Percentiles rank a stretch among this genome's conserved stretches.
These are phyloP conservation scores for Pteria penguin DNA, from an alignment of 2,888 invertebrate genomes.

Conservation along the genomic window DNA sequence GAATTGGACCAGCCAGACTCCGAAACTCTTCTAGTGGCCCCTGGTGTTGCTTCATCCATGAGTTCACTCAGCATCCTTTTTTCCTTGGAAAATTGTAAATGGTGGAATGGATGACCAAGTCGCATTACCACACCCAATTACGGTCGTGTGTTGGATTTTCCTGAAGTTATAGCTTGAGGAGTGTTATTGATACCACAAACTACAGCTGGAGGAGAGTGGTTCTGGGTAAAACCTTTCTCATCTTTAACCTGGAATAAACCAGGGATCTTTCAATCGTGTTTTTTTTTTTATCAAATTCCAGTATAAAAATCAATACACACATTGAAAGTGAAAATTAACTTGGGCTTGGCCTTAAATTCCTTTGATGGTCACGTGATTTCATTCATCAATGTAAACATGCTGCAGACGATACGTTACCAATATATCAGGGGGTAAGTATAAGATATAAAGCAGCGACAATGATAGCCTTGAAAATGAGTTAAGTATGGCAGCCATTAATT, in stretches of 20 bases:
- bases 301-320: neutral
- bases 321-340: neutral
- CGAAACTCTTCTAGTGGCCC: conserved; percentile 32
- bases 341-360: neutral
- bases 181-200: conserved; percentile 20
- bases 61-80: conserved; percentile 25
- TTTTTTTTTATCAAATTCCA: too few relatives aligned
- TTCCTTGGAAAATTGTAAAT: conserved; percentile 16
- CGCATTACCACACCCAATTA: conserved; percentile 34
- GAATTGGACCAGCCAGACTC: conserved; percentile 41
- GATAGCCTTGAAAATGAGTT: neutral
- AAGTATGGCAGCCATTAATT: neutral
- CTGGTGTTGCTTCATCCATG: conserved; percentile 39
- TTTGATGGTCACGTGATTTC: neutral
- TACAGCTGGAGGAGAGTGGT: conserved; percentile 39
- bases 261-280: too few relatives aligned
- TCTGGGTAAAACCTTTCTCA: conserved; percentile 37
- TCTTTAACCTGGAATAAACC: conserved; percentile 30
- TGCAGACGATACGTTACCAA: neutral
- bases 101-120: conserved; percentile 25
- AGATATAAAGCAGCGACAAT: neutral
- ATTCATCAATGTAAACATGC: neutral
- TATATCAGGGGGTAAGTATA: neutral
- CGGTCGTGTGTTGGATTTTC: conserved; percentile 24
- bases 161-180: conserved; percentile 32